A percentile compares a stretch with the other conserved stretches of the same genome.
These are phyloP conservation scores for Piprites chloris DNA, from an alignment of 2,113 vertebrate species.

Conservation along the genomic window DNA sequence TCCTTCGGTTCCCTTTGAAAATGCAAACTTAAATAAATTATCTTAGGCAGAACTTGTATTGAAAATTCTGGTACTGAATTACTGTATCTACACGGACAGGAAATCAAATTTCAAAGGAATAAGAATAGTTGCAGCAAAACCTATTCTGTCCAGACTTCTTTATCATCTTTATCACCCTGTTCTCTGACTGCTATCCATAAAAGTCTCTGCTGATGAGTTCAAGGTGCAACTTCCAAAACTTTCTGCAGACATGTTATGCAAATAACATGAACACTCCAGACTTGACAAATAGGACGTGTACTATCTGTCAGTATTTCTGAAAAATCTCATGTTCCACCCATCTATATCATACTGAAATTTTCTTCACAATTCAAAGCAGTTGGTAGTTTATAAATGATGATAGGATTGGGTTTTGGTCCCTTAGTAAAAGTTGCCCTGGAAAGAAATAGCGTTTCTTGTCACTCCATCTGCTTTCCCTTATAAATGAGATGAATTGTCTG, in stretches of 20 bases:
- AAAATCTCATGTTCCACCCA: neutral
- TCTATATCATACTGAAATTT: neutral
- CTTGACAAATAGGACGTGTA: neutral
- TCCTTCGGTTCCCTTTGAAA: neutral
- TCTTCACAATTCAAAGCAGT: neutral
- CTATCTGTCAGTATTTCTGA: neutral
- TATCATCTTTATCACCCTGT: neutral
- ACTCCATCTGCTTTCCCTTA: neutral
- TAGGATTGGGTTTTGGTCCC: neutral
- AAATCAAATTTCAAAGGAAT: neutral
- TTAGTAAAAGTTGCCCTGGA: neutral
- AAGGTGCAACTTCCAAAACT: neutral
- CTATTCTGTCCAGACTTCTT: neutral
- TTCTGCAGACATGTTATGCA: neutral
- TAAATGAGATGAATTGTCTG: constrained; percentile 15
- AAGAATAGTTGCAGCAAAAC: neutral
- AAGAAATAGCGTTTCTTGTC: neutral
- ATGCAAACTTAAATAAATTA: neutral
- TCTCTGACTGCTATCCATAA: neutral
- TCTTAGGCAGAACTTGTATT: neutral
- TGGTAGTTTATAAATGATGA: neutral
- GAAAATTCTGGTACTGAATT: neutral
- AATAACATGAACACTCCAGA: accelerated
- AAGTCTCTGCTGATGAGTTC: neutral
- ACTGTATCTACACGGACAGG: neutral